A percentile compares a stretch with the other conserved stretches of the same genome.
phyloP scores from a whole-genome alignment of 2,888 invertebrate genomes.

The Poecilus cupreus region DNA sequence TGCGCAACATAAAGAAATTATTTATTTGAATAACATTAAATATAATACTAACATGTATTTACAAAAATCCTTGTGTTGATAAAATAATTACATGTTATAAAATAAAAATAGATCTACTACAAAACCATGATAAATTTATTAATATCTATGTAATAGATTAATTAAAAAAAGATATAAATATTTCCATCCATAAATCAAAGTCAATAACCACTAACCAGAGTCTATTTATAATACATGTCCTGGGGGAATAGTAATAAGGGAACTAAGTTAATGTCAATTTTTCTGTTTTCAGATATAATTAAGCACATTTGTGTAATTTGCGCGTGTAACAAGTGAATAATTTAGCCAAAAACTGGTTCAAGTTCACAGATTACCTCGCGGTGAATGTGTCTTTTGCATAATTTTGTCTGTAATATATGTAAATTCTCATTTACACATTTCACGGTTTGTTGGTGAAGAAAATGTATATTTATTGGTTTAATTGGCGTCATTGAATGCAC shows the following conservation, averaged over 20 bases:
- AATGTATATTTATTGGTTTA: constrained; percentile 31
- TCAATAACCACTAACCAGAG: too few relatives aligned
- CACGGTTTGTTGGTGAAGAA: constrained; percentile 32
- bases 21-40: too few relatives aligned
- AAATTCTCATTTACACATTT: constrained; percentile 39
- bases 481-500: constrained; percentile 4
- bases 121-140: too few relatives aligned
- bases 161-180: too few relatives aligned
- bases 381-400: constrained; percentile 41
- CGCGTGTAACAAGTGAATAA: not conserved
- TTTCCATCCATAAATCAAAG: too few relatives aligned
- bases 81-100: too few relatives aligned
- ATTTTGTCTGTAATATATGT: constrained; percentile 42
- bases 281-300: not conserved
- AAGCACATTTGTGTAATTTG: not conserved
- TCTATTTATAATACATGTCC: not conserved
- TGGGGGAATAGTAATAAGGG: not conserved
- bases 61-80: too few relatives aligned
- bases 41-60: too few relatives aligned
- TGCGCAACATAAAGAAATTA: too few relatives aligned
- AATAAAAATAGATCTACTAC: too few relatives aligned
- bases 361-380: constrained; percentile 28
- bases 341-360: constrained; percentile 14
- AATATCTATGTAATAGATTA: too few relatives aligned
- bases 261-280: not conserved